A percentile compares a stretch with the other conserved stretches of the same genome.
Evolutionary conservation across 2,113 vertebrate genomes (phyloP).

Genomic region (Pedionomus torquatus): DNA sequence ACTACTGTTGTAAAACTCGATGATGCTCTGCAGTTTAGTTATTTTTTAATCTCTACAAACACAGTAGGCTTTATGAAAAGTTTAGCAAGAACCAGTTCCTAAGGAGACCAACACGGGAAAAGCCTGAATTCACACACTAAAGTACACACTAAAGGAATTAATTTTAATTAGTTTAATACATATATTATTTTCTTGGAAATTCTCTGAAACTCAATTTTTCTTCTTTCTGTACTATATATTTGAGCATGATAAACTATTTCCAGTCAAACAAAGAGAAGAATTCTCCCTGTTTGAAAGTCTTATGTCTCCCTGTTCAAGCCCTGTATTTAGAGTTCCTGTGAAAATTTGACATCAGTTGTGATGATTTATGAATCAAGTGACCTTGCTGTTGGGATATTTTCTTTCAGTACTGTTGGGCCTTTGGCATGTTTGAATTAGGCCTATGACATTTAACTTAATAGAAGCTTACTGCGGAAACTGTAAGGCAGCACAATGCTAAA

Average conservation of each 20-base stretch:
- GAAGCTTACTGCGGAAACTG: not conserved
- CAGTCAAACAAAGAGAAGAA: not conserved
- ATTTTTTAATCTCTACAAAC: not conserved
- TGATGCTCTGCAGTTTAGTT: not conserved
- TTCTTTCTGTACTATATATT: not conserved
- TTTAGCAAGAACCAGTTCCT: not conserved
- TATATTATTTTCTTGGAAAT: not conserved
- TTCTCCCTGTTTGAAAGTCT: not conserved
- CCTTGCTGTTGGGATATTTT: constrained; percentile 23
- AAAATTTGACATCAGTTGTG: not conserved
- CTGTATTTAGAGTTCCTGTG: not conserved
- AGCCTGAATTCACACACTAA: not conserved
- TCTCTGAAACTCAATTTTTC: not conserved
- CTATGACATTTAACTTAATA: constrained; percentile 6
- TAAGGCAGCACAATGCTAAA: not conserved
- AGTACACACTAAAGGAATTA: not conserved
- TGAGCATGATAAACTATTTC: not conserved
- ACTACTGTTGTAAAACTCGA: not conserved
- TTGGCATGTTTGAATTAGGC: not conserved
- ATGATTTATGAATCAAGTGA: constrained; percentile 17
- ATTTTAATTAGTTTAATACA: not conserved
- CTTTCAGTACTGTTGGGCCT: not conserved
- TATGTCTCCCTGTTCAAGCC: not conserved
- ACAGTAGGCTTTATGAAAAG: not conserved
- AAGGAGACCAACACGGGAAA: not conserved